Percentiles rank a stretch among this genome's conserved stretches.
phyloP scores from a whole-genome alignment of 2,888 invertebrate species.

The Diplolepis rosae region DNA sequence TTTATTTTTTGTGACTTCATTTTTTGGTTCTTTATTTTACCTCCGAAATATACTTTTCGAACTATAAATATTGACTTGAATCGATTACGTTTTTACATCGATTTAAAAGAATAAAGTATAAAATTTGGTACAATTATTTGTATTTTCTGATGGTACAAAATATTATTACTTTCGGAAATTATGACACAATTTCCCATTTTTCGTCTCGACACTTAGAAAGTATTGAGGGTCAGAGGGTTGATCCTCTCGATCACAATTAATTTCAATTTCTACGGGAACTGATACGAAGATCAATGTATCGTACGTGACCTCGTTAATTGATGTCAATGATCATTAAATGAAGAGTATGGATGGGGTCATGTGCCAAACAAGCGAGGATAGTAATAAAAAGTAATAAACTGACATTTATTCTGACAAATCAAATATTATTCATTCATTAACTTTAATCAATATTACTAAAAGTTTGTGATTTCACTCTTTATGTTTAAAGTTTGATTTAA shows the following conservation, averaged over 20 bases:
- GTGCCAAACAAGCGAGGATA: background rate
- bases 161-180: too few relatives aligned
- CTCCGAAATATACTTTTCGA: too few relatives aligned
- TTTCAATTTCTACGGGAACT: conserved; percentile 4
- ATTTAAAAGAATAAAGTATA: too few relatives aligned
- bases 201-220: background rate
- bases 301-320: conserved; percentile 18
- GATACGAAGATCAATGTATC: conserved; percentile 22
- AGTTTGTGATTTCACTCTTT: too few relatives aligned
- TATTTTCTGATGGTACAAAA: too few relatives aligned
- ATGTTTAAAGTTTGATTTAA: too few relatives aligned
- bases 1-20: too few relatives aligned
- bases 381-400: background rate
- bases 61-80: too few relatives aligned
- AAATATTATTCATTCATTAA: background rate
- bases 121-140: too few relatives aligned
- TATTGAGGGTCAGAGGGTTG: background rate
- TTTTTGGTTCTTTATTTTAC: too few relatives aligned
- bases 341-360: conserved; percentile 13
- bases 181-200: background rate
- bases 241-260: background rate
- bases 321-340: conserved; percentile 15
- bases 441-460: background rate
- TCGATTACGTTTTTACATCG: too few relatives aligned
- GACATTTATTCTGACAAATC: background rate